Percentiles rank a stretch among this genome's conserved stretches.
Conservation (phyloP, 1,140 invertebrate genomes). For the Drosophila sproati region DNA sequence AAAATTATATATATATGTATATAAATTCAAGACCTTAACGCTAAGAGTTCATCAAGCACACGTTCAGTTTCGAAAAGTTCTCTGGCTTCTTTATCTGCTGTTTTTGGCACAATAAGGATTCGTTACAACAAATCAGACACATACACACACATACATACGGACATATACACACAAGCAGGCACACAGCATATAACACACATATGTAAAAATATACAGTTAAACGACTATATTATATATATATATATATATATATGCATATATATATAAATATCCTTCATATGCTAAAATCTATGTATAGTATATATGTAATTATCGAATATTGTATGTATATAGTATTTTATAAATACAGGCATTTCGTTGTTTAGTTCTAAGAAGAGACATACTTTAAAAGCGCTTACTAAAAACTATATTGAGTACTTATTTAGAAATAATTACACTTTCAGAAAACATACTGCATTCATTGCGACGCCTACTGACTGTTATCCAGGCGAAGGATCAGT, state of each 20-base stretch:
- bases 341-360: conserved; percentile 79
- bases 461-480: conserved; percentile 64
- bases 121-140: conserved; percentile 56
- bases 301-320: conserved; percentile 22
- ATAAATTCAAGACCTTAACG: conserved; percentile 48
- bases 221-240: conserved; percentile 70
- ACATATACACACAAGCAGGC: conserved; percentile 7
- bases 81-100: conserved; percentile 26
- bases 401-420: conserved; percentile 53
- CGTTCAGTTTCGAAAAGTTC: conserved; percentile 47
- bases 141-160: conserved; percentile 35
- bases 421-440: conserved; percentile 35
- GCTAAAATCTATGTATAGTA: conserved; percentile 58
- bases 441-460: conserved; percentile 1
- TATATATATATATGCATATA: conserved; percentile 66
- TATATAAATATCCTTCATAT: conserved; percentile 56
- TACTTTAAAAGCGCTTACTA: conserved; percentile 76
- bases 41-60: conserved; percentile 67
- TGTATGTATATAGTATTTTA: conserved; percentile 55
- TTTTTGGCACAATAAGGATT: conserved; percentile 81
- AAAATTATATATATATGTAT: conserved; percentile 45
- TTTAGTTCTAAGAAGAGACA: conserved; percentile 50
- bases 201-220: conserved; percentile 61
- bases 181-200: conserved; percentile 15
- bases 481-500: conserved; percentile 78